Evolutionary conservation across 2,888 invertebrate genomes (phyloP), one percentile per base, ranked within the genome.

Genomic region (Spicauda simplicius): DNA sequence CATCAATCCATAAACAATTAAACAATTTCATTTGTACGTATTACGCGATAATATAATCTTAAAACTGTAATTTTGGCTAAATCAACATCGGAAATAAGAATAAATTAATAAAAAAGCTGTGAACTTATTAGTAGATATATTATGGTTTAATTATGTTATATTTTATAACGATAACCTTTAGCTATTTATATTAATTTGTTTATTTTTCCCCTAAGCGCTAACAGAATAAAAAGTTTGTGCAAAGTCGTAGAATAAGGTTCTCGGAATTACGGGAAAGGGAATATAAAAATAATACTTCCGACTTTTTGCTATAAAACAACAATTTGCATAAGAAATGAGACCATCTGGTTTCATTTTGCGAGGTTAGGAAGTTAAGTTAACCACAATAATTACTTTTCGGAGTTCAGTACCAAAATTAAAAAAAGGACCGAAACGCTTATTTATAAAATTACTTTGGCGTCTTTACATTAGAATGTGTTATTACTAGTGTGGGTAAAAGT

Each of bases 281-380:
- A 66, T 50, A 60, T 66, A 66, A 50, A 64, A 62, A 58, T 60
- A 64, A 67, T 59, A 60, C 37, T 45, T 55, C 63, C 55, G 64
- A 64, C 61, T 64, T 69, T 68, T 70, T 68, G 65, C 56, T 67
- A 68, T 72, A 71, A 72, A 72, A 73, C 65, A 71, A 72, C 63
- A 60, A 74, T 74, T 74, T 74, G 70, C 72, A 72, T 74, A 70
- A 69, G 64, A 66, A 72, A 71, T 70, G 68, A 68, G 68, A 72
- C 55, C 73, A 74, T 70, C 69, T 72, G 73, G 33, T 53, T 58
- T 64, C 20, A 58, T 67, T 61, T 37, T 20, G 50, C n/a, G 50
- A 50, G 55, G 59, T 65, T 50, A 33, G 14, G n/a, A 50, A 55
- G 55, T 48, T 55, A 50, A 60, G 20, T 37, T 59, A n/a, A n/a